phyloP scores from a whole-genome alignment of 2,113 vertebrate genomes.

The Muscicapa adusta region DNA sequence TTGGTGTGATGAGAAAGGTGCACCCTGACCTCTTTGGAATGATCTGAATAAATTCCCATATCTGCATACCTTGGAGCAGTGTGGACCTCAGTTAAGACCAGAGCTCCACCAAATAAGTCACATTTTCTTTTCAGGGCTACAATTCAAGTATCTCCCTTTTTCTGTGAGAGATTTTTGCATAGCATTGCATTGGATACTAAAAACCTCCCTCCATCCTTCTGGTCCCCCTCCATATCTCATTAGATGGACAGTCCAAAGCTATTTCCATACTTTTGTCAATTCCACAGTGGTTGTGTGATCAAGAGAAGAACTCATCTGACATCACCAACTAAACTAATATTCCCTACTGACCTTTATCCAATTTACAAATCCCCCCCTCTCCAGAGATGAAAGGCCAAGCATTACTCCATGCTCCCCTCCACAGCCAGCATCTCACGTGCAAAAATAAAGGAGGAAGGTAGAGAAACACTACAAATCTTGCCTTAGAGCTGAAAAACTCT shows the following conservation, averaged over 20 bases:
- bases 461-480: background rate
- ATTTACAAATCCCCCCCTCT: background rate
- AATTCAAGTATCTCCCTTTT: background rate
- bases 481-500: slow-evolving; percentile 20
- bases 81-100: background rate
- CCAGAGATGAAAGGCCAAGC: slow-evolving; percentile 6
- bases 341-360: background rate
- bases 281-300: background rate
- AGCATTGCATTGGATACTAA: background rate
- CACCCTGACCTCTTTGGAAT: background rate
- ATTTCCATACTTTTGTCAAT: slow-evolving; percentile 31
- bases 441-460: background rate
- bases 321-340: slow-evolving; percentile 21
- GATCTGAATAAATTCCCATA: fast-evolving
- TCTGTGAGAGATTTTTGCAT: background rate
- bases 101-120: background rate
- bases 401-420: background rate
- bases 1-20: background rate
- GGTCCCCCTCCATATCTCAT: slow-evolving; percentile 32
- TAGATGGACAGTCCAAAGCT: slow-evolving; percentile 36
- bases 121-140: background rate
- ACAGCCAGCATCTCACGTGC: background rate
- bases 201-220: background rate
- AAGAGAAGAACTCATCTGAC: background rate
- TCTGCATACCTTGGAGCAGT: background rate